Conservation (phyloP, 2,797 vertebrate genomes). For the Galago senegalensis region DNA sequence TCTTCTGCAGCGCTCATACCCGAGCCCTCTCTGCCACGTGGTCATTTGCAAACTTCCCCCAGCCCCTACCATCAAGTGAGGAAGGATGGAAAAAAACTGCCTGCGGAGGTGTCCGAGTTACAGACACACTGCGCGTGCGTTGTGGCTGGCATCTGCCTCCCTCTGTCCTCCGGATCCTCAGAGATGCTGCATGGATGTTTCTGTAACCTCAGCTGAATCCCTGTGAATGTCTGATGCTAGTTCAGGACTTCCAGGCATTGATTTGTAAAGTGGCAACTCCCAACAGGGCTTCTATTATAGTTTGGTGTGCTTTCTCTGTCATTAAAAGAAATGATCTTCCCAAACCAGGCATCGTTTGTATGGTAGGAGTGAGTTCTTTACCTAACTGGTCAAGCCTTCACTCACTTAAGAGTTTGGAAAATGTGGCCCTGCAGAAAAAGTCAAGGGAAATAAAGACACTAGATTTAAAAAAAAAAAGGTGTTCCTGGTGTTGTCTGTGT, state of each 20-base stretch:
- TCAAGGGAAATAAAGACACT: rapidly evolving
- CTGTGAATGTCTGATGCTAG: slow-evolving; percentile 3
- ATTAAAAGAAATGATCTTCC: slow-evolving; percentile 83
- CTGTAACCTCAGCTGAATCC: slow-evolving; percentile 20
- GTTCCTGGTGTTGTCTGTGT: rapidly evolving
- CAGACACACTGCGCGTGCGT: slow-evolving; percentile 48
- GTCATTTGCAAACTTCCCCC: slow-evolving; percentile 70
- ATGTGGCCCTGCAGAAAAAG: neutral
- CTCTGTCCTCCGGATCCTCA: slow-evolving; percentile 50
- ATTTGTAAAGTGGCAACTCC: slow-evolving; percentile 24
- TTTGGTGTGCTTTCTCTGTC: slow-evolving; percentile 83
- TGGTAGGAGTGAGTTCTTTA: neutral
- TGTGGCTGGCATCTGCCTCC: neutral
- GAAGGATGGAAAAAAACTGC: slow-evolving; percentile 12
- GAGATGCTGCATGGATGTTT: slow-evolving; percentile 60
- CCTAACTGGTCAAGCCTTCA: neutral
- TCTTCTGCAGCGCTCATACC: slow-evolving; percentile 31
- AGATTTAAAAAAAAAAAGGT: neutral
- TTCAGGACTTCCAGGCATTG: slow-evolving; percentile 29
- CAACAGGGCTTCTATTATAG: slow-evolving; percentile 61
- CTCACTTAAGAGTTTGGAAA: neutral
- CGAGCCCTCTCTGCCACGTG: slow-evolving; percentile 69
- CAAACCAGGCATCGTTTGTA: neutral
- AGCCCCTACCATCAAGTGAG: slow-evolving; percentile 67
- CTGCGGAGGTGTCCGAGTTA: neutral